Base-by-base conservation (phyloP, 2,888 invertebrate species). In the Sarcophaga carnaria region DNA sequence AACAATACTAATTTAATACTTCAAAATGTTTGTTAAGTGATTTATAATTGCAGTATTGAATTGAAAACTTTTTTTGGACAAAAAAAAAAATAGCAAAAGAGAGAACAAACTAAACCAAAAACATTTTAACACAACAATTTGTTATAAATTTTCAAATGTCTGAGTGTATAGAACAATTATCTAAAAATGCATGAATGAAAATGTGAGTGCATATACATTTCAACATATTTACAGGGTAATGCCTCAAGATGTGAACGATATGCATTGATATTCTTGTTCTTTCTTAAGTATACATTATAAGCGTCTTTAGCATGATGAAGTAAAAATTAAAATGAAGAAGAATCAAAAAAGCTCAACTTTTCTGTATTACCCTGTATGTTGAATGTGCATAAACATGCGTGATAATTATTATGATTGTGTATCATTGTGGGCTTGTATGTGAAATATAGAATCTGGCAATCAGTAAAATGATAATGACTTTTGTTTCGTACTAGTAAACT, bases 21-120 rank as follows among this genome's bases (percentile, higher is more conserved):
- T 72, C 64, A 67, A 76, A 80, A 66, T 80, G 71, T 83, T 83
- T 67, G 75, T 76, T 76, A 86, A 86, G 80, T 86, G 86, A 86
- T 86, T 86, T 86, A 83, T 86, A 83, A 83, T 83, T 86, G 83
- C 47, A 78, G 70, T 70, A 75, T 59, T 49, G 45, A 63, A 47
- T 66, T 59, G 54, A 66, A 78, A 77, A 83, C 27, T 83, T 77
- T 83, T 83, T 72, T 25, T 37, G 60, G 27, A 59, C 27, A 59
- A 74, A 45, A 37, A 10, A 71, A 67, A 63, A 1, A 47, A 27
- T 74, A 66, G 72, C 10, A 22, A 80, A 72, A 25, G 45, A 72
- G 12, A 17, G 64, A 60, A 49, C 20, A 8, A 4, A 64, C 62
- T 27, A 27, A 75, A 70, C 49, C 76, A 76, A 47, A 69, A 76